Evolutionary conservation across 2,113 vertebrate species (phyloP).

Genomic region (Rallus limicola): DNA sequence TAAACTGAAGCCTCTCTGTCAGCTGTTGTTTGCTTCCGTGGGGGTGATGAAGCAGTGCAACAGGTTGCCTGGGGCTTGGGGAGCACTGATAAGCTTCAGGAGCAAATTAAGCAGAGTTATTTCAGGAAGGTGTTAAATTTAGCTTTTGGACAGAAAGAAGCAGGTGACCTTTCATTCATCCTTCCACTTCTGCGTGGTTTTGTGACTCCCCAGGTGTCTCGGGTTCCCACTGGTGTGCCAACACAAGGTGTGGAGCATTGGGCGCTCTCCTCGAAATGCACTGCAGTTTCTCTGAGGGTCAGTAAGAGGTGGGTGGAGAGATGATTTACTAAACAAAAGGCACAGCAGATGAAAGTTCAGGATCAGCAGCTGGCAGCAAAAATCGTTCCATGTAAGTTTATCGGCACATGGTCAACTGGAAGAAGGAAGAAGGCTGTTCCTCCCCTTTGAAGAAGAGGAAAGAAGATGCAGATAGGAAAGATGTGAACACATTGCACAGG

Average conservation of each 20-base stretch:
- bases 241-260: neutral
- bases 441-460: neutral
- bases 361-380: neutral
- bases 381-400: neutral
- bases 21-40: neutral
- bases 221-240: neutral
- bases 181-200: neutral
- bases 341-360: neutral
- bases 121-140: neutral
- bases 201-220: neutral
- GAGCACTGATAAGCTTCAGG: neutral
- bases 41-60: neutral
- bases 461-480: neutral
- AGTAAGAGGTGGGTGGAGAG: neutral
- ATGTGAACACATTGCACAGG: neutral
- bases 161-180: neutral
- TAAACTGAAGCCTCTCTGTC: neutral
- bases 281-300: neutral
- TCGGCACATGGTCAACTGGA: neutral
- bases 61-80: neutral
- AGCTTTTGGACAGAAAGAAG: neutral
- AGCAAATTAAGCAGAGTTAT: neutral
- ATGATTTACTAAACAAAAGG: neutral
- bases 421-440: neutral
- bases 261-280: neutral